phyloP scores from a whole-genome alignment of 1,140 invertebrate species.

The Drosophila ficusphila region DNA sequence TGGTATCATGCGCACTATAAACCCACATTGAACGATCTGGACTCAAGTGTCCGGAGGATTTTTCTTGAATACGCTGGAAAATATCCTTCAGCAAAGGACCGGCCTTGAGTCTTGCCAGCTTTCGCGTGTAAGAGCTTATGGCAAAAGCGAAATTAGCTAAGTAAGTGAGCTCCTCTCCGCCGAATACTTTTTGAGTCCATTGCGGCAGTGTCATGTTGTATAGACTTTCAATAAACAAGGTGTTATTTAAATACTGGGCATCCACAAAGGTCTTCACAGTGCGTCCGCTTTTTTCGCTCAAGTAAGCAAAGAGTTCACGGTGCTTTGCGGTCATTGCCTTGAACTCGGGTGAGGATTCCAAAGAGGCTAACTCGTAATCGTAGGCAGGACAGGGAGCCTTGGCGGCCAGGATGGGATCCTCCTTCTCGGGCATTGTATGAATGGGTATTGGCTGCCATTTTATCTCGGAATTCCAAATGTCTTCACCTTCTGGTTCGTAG shows the following conservation, averaged over 20 bases:
- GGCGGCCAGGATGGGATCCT: constrained; percentile 87
- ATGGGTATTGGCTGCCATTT: constrained; percentile 96
- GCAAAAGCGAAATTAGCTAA: constrained; percentile 86
- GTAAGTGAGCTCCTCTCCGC: constrained; percentile 84
- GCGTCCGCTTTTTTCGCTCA: constrained; percentile 87
- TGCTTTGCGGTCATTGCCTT: constrained; percentile 86
- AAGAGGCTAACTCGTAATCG: constrained; percentile 85
- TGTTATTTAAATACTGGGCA: constrained; percentile 88
- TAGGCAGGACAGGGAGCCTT: constrained; percentile 89
- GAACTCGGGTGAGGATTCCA: constrained; percentile 87
- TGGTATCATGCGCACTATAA: constrained; percentile 94
- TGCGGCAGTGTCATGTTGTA: constrained; percentile 88
- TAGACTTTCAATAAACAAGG: constrained; percentile 88
- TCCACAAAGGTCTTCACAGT: constrained; percentile 84
- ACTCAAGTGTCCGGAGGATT: constrained; percentile 77
- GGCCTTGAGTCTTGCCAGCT: constrained; percentile 85
- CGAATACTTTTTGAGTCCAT: constrained; percentile 88
- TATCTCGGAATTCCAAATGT: constrained; percentile 89
- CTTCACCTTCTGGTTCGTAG: constrained; percentile 87
- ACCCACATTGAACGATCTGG: constrained; percentile 88
- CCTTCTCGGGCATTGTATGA: constrained; percentile 89
- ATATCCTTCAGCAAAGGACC: constrained; percentile 89
- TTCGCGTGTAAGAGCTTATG: constrained; percentile 84
- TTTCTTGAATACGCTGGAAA: constrained; percentile 86
- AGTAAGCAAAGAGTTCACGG: constrained; percentile 87